Base-by-base conservation (phyloP, 2,888 invertebrate genomes). In the Microctonus hyperodae region DNA sequence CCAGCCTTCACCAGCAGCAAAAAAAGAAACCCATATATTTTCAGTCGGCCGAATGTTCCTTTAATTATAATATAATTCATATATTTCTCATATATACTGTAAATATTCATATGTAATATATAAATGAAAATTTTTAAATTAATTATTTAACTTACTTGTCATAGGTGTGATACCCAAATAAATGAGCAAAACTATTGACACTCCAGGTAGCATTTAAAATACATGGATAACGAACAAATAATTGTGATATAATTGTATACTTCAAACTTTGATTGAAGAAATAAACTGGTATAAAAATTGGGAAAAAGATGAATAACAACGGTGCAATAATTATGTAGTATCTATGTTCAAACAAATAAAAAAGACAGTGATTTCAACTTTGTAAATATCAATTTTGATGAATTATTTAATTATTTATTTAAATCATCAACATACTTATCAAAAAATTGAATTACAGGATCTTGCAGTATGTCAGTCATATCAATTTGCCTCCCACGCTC, bases 401-500 rank as follows among this genome's bases (percentile, higher is more conserved):
- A 28, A 5, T 5, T 28, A 28, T 28, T 5, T 28, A 5, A 28
- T 28, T 28, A n/a, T n/a, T n/a, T n/a, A n/a, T 28, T 28, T 28
- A 5, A 28, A 28, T 28, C 4, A 28, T 28, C 28, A 31, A 55
- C 28, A 82, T 86, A 91, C 89, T 90, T 92, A 70, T 90, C 88
- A 81, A 95, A 93, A 78, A 94, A 93, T 48, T 85, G 85, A 1
- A 93, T 86, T 0, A 96, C 87, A 0, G 94, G 92, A 85, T 97
- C 96, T 22, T 86, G 86, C 25, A 86, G 72, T 25, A 97, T 87
- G 81, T 97, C 97, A 35, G 88, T 90, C 88, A 95, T 89, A 79
- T 96, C 94, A 9, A 96, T 85, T 75, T 89, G 88, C 62, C 86
- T 86, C 31, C 96, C 96, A 76, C 91, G 91, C 23, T 85, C 86